Evolutionary conservation across 2,888 invertebrate genomes (phyloP).

Genomic region (Ariolimax columbianus): DNA sequence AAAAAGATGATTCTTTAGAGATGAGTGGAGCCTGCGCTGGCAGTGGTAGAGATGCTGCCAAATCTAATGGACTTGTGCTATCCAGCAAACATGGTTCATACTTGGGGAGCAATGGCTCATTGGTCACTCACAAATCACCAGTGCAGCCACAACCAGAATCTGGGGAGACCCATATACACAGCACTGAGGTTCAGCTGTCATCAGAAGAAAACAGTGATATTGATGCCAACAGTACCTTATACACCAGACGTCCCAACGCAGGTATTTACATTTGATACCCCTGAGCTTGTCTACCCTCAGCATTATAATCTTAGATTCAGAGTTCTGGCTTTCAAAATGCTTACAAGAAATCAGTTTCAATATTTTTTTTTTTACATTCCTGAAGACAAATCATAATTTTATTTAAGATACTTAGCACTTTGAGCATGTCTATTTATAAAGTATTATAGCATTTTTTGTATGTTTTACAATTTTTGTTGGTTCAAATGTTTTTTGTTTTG

Average conservation of each 20-base stretch:
- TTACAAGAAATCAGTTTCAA: background rate
- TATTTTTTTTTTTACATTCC: background rate
- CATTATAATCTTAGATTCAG: background rate
- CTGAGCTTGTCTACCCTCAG: background rate
- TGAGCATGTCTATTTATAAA: slow-evolving; percentile 32
- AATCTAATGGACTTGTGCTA: slow-evolving; percentile 46
- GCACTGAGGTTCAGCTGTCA: slow-evolving; percentile 64
- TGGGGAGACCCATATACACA: slow-evolving; percentile 55
- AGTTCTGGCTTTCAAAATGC: background rate
- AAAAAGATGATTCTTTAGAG: slow-evolving; percentile 71
- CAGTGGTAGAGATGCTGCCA: slow-evolving; percentile 34
- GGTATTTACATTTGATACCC: slow-evolving; percentile 53
- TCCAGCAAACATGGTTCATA: slow-evolving; percentile 42
- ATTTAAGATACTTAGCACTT: background rate
- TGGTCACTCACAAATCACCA: slow-evolving; percentile 30
- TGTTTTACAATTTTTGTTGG: background rate
- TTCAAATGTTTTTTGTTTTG: slow-evolving; percentile 18
- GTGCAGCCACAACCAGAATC: background rate
- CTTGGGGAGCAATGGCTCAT: slow-evolving; percentile 38
- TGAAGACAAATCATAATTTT: background rate
- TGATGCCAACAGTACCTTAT: slow-evolving; percentile 66
- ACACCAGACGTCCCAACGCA: slow-evolving; percentile 81
- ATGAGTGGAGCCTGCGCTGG: slow-evolving; percentile 54
- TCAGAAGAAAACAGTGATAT: slow-evolving; percentile 73
- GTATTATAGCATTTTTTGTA: background rate